Evolutionary conservation across 1,140 invertebrate genomes (phyloP), one percentile per base, ranked within the genome.

Genomic region (Hylaeus volcanicus): DNA sequence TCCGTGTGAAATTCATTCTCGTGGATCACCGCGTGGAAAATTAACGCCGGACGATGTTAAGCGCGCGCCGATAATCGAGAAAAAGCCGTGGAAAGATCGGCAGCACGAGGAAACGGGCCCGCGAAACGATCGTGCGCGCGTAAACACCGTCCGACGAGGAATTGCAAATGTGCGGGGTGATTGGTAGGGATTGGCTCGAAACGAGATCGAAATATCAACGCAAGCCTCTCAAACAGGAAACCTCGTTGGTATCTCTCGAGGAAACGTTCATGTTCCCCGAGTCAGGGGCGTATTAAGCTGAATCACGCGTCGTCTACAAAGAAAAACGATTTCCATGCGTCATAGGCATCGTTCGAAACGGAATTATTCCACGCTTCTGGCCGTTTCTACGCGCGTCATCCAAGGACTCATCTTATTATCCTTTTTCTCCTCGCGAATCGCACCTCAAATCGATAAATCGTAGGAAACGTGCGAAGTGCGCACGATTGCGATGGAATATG

Each of bases 191-290:
- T 86, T 87, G 85, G 77, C 74, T 63, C 64, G 68, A 51, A 79
- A 86, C 81, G 68, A 86, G 84, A 86, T 84, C 81, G 81, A 87
- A 87, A 87, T 87, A 75, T 86, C 84, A 87, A 83, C 84, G 75
- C 74, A 68, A 83, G 73, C 55, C 76, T 69, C 66, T 82, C 74
- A 74, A 86, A 86, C 81, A 86, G 84, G 84, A 86, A 79, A 86
- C 73, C 60, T 84, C 70, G 69, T 77, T 78, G 69, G 74, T 84
- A 86, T 81, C 76, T 76, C 56, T 77, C 84, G 85, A 77, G 76
- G 81, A 80, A 86, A 86, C 61, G 48, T 74, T 69, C 43, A 65
- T 72, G 72, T 86, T 68, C 78, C 69, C 63, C 68, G 75, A 37
- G 39, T 74, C 84, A 85, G 84, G 74, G 48, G 56, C 83, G 83